These are phyloP conservation scores for Ammospiza caudacuta DNA, from an alignment of 2,113 vertebrate genomes.

Conservation along the genomic window DNA sequence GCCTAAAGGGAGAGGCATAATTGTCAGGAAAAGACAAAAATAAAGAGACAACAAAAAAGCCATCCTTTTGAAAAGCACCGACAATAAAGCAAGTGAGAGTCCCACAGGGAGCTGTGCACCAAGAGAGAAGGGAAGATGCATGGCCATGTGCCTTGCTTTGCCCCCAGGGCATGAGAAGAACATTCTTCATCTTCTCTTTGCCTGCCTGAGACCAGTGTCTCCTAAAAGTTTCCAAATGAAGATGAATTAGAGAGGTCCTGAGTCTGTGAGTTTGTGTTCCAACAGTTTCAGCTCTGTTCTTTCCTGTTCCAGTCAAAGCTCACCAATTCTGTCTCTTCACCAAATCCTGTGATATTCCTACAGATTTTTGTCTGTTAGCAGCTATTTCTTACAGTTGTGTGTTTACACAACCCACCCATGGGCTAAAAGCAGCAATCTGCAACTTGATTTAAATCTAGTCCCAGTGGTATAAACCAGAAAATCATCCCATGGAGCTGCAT, in stretches of 20 bases:
- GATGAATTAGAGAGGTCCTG: background rate
- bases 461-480: background rate
- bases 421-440: background rate
- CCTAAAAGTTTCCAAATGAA: background rate
- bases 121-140: background rate
- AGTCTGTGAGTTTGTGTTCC: background rate
- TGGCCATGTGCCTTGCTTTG: background rate
- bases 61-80: background rate
- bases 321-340: background rate
- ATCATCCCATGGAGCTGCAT: background rate
- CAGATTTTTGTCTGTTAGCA: background rate
- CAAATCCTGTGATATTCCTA: background rate
- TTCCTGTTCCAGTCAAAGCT: background rate
- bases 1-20: background rate
- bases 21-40: background rate
- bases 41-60: background rate
- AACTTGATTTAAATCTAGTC: background rate
- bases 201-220: background rate
- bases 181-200: background rate
- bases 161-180: background rate
- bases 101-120: background rate
- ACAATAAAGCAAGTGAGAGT: background rate
- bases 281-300: background rate
- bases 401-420: background rate
- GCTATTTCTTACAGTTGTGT: rapidly evolving